A percentile compares a stretch with the other conserved stretches of the same genome.
phyloP scores from a whole-genome alignment of 2,888 invertebrate species.

The Argyresthia goedartella region DNA sequence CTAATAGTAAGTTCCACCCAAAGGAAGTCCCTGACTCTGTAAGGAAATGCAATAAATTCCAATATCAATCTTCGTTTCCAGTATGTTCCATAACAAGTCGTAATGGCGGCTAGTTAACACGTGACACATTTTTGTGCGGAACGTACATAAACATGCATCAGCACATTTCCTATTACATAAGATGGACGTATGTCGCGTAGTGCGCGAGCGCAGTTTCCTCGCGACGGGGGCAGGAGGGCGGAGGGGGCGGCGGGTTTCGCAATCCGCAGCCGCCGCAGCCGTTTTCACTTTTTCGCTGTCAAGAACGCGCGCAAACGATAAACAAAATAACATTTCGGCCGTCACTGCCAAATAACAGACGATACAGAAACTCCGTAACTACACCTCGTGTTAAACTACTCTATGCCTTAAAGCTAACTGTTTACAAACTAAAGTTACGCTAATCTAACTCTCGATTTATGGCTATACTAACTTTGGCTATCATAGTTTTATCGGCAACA shows the following conservation, averaged over 20 bases:
- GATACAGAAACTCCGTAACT: conserved; percentile 26
- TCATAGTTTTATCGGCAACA: conserved; percentile 31
- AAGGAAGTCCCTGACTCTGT: no score
- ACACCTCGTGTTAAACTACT: conserved; percentile 26
- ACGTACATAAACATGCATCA: conserved; percentile 8
- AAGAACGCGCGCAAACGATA: conserved; percentile 66
- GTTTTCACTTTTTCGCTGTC: conserved; percentile 72
- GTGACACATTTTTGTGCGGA: background rate
- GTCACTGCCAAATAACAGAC: conserved; percentile 42
- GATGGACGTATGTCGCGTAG: conserved; percentile 7
- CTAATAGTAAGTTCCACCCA: no score
- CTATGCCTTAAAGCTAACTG: conserved; percentile 22
- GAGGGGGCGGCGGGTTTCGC: conserved; percentile 34
- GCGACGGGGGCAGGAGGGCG: conserved; percentile 16
- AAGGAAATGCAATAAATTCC: no score
- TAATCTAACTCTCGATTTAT: conserved; percentile 19
- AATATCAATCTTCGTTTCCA: no score
- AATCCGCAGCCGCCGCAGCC: conserved; percentile 57
- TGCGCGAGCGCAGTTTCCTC: conserved; percentile 5
- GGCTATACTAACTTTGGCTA: conserved; percentile 27
- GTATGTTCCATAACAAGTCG: background rate
- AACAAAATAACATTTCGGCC: conserved; percentile 69
- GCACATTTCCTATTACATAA: conserved; percentile 54
- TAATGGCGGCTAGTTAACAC: background rate
- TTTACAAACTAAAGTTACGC: no score